These are phyloP conservation scores for Lithophane semibrunnea DNA, from an alignment of 2,888 invertebrate species.

Conservation along the genomic window DNA sequence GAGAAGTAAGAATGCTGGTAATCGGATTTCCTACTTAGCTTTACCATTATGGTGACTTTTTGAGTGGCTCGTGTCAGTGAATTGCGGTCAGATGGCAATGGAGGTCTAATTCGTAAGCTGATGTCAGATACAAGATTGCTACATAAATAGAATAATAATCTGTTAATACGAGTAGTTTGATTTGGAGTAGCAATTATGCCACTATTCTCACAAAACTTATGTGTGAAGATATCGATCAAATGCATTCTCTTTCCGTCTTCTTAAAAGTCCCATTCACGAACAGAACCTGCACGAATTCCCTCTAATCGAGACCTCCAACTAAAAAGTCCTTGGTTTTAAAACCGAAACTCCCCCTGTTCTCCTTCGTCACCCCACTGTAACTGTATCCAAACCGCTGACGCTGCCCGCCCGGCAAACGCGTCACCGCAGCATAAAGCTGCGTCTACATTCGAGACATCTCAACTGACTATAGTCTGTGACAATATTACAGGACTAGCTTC, in stretches of 20 bases:
- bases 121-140: not conserved
- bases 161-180: not conserved
- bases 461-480: not conserved
- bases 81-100: not conserved
- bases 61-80: conserved; percentile 15
- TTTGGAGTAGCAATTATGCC: too few species aligned
- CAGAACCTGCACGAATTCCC: not conserved
- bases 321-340: conserved; percentile 22
- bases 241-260: not conserved
- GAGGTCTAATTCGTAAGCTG: not conserved
- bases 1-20: conserved; percentile 1
- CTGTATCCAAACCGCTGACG: conserved; percentile 29
- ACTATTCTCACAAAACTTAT: not conserved
- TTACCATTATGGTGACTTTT: conserved; percentile 24
- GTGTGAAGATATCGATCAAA: too few species aligned
- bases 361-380: not conserved
- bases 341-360: not conserved
- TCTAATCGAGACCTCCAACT: not conserved
- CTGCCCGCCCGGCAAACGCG: not conserved
- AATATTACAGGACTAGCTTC: not conserved
- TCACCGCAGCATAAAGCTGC: not conserved
- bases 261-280: not conserved
- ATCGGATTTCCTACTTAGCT: conserved; percentile 41
- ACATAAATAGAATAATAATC: not conserved
- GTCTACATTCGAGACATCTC: too few species aligned